These are phyloP conservation scores for Columba guinea DNA, from an alignment of 2,797 vertebrate genomes.

Conservation along the genomic window DNA sequence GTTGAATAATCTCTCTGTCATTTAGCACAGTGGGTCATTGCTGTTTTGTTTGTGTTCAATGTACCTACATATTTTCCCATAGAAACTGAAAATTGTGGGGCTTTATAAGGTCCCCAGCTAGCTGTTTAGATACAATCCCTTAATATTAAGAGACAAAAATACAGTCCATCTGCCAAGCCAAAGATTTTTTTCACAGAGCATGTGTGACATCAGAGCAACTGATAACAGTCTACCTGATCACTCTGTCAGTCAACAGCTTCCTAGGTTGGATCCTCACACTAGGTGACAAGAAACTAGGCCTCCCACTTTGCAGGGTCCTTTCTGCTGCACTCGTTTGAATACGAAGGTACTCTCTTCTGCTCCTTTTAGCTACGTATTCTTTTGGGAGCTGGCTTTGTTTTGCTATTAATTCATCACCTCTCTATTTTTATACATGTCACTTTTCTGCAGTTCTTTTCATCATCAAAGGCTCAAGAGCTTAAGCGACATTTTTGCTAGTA, in stretches of 20 bases:
- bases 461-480: background rate
- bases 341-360: background rate
- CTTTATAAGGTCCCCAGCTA: background rate
- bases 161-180: background rate
- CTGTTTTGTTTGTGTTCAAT: background rate
- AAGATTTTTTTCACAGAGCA: background rate
- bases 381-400: background rate
- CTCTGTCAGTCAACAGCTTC: background rate
- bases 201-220: background rate
- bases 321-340: background rate
- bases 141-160: background rate
- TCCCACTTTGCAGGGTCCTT: background rate
- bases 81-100: background rate
- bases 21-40: background rate
- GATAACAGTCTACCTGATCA: background rate
- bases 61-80: background rate
- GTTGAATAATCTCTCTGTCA: background rate
- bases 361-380: background rate
- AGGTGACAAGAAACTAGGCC: background rate
- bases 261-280: background rate
- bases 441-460: background rate
- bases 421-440: background rate
- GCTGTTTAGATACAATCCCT: background rate
- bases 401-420: background rate
- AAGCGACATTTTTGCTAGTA: rapidly evolving